A percentile compares a stretch with the other conserved stretches of the same genome.
Evolutionary conservation across 2,888 invertebrate species (phyloP).

Genomic region (Drosophila mimetica): DNA sequence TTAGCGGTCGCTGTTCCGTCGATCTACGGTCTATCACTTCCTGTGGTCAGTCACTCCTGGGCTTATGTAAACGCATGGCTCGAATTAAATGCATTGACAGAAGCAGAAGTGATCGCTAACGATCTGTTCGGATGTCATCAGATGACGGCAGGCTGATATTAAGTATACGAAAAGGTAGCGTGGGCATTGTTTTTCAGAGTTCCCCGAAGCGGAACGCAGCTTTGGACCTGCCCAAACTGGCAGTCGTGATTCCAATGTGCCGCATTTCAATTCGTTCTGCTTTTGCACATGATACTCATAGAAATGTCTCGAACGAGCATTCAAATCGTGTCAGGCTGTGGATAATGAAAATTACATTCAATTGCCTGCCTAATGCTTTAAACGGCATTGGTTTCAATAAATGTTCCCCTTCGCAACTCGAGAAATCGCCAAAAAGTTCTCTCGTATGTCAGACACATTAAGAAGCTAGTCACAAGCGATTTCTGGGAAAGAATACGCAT

Average conservation of each 20-base stretch:
- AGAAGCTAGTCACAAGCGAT: too few relatives aligned
- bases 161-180: neutral
- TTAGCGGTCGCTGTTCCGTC: slow-evolving; percentile 3
- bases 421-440: slow-evolving; percentile 44
- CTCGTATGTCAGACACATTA: slow-evolving; percentile 46
- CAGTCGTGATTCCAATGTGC: neutral
- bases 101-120: too few relatives aligned
- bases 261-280: slow-evolving; percentile 3
- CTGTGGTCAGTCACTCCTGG: slow-evolving; percentile 9
- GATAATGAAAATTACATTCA: slow-evolving; percentile 58
- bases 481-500: neutral
- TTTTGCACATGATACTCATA: neutral
- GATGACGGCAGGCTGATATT: neutral
- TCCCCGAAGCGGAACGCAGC: slow-evolving; percentile 2
- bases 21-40: slow-evolving; percentile 35
- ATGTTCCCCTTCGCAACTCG: slow-evolving; percentile 39
- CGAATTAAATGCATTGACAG: neutral
- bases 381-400: slow-evolving; percentile 24
- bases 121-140: neutral
- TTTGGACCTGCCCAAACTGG: slow-evolving; percentile 1
- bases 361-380: slow-evolving; percentile 5
- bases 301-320: neutral
- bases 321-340: slow-evolving; percentile 11
- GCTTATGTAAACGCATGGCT: slow-evolving; percentile 33
- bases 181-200: neutral